A percentile compares a stretch with the other conserved stretches of the same genome.
phyloP scores from a whole-genome alignment of 2,888 invertebrate species.

The Pristionchus maxplancki region DNA sequence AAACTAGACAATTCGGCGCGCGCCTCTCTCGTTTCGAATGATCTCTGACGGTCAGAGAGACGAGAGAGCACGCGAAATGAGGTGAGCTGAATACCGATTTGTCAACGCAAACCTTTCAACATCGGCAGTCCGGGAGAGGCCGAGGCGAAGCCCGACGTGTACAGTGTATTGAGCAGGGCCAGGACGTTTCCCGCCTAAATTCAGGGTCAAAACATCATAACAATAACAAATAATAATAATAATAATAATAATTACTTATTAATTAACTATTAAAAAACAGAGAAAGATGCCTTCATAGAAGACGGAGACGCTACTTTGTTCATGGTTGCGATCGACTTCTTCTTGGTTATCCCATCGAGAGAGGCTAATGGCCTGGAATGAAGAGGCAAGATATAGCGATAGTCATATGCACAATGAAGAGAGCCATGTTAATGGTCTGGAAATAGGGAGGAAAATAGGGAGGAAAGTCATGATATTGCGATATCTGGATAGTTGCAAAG shows the following conservation, averaged over 20 bases:
- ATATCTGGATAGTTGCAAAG: too few species aligned
- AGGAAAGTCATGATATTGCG: too few species aligned
- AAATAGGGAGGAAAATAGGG: too few species aligned
- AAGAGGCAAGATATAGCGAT: too few species aligned
- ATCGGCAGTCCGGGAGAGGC: conserved; percentile 70
- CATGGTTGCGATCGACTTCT: neutral
- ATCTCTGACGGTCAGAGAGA: too few species aligned
- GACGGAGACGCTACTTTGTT: conserved; percentile 47
- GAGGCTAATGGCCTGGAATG: neutral
- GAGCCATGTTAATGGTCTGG: too few species aligned
- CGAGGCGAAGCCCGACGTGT: conserved; percentile 75
- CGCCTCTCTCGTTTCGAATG: too few species aligned
- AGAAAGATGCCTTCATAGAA: conserved; percentile 58
- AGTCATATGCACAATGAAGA: too few species aligned
- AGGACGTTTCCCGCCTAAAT: conserved; percentile 65
- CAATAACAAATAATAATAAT: too few species aligned
- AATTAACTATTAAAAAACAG: neutral
- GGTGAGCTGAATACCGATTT: too few species aligned
- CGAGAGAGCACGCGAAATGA: too few species aligned
- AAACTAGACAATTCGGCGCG: too few species aligned
- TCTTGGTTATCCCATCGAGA: neutral
- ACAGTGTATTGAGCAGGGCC: conserved; percentile 73
- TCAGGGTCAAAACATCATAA: neutral
- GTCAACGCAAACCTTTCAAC: conserved; percentile 67
- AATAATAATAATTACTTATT: neutral